Conservation (phyloP, 2,113 vertebrate genomes). For the Notarius lentiginosus region DNA sequence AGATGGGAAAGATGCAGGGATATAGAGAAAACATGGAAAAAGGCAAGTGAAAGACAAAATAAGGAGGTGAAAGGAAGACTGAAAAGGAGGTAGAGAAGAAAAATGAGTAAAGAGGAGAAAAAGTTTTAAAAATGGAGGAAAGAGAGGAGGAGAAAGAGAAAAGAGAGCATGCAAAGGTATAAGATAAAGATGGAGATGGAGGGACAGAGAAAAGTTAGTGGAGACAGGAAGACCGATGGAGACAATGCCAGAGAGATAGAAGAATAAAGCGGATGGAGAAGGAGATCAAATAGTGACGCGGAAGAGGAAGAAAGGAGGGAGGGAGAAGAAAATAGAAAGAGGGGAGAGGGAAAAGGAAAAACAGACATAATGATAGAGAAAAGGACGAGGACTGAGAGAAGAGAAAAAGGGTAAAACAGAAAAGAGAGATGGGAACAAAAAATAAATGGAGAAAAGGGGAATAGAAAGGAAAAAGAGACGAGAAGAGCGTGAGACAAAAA, state of each 20-base stretch:
- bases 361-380: background rate
- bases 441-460: background rate
- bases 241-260: background rate
- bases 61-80: background rate
- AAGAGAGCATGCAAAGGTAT: background rate
- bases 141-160: background rate
- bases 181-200: background rate
- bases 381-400: background rate
- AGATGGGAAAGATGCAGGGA: background rate
- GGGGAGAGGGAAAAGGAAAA: background rate
- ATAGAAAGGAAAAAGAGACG: background rate
- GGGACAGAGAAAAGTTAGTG: background rate
- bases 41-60: background rate
- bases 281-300: background rate
- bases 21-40: background rate
- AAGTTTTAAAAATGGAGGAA: background rate
- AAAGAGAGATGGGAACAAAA: background rate
- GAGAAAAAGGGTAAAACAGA: background rate
- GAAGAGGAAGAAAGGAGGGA: background rate
- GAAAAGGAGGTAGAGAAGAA: background rate
- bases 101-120: background rate
- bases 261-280: too few relatives aligned
- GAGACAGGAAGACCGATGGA: background rate
- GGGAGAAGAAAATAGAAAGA: background rate
- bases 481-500: background rate